These are phyloP conservation scores for Machaerirhynchus nigripectus DNA, from an alignment of 2,113 vertebrate genomes.

Conservation along the genomic window DNA sequence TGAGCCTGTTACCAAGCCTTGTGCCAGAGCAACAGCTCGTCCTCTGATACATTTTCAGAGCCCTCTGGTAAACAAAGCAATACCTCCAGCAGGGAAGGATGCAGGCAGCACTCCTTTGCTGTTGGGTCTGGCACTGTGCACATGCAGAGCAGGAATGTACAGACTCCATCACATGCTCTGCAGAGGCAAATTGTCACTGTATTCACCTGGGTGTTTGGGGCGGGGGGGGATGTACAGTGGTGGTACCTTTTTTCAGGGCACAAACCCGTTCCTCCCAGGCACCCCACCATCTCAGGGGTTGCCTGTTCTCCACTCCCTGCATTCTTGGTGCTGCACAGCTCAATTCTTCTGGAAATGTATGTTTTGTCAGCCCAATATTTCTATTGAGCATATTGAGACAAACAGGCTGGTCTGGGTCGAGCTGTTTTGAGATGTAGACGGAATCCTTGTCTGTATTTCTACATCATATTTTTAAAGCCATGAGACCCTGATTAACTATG, in stretches of 20 bases:
- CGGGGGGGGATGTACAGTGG: too few relatives aligned
- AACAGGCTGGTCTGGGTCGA: not conserved
- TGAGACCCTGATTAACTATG: not conserved
- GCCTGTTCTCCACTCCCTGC: not conserved
- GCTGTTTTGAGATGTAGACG: not conserved
- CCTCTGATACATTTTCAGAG: not conserved
- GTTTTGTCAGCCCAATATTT: not conserved
- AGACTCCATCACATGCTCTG: not conserved
- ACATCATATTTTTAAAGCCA: not conserved
- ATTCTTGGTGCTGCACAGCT: not conserved
- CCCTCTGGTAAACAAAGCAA: not conserved
- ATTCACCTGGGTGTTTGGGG: not conserved
- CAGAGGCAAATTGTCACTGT: not conserved
- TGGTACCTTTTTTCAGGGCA: not conserved
- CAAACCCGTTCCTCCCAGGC: not conserved
- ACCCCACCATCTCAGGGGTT: rapidly evolving
- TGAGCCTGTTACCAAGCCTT: not conserved
- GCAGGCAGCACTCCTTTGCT: not conserved
- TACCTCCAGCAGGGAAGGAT: not conserved
- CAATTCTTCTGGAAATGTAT: not conserved
- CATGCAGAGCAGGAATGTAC: not conserved
- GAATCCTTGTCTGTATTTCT: not conserved
- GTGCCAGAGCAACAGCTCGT: not conserved
- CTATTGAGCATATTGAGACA: too few relatives aligned
- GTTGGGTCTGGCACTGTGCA: not conserved